Percentiles rank a stretch among this genome's conserved stretches.
phyloP scores from a whole-genome alignment of 2,113 vertebrate species.

The Alligator sinensis region DNA sequence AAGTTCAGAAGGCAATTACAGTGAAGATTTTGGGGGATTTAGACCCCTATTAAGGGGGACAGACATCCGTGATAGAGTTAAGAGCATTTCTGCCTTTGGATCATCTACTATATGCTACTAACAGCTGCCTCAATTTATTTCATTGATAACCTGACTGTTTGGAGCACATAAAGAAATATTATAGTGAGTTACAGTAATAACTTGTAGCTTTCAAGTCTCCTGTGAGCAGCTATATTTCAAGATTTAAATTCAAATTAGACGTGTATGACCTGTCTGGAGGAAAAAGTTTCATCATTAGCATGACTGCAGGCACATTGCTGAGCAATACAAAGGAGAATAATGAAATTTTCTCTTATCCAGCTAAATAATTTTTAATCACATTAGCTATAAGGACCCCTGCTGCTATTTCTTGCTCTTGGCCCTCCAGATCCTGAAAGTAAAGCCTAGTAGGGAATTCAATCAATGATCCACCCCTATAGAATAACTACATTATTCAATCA shows the following conservation, averaged over 20 bases:
- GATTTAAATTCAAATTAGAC: slow-evolving; percentile 19
- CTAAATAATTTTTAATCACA: slow-evolving; percentile 61
- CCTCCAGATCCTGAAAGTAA: slow-evolving; percentile 25
- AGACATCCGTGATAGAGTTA: not conserved
- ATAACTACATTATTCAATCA: slow-evolving; percentile 7
- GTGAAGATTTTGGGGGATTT: not conserved
- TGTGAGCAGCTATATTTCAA: not conserved
- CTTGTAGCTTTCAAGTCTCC: slow-evolving; percentile 37
- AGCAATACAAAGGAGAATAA: slow-evolving; percentile 18
- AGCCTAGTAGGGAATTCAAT: slow-evolving; percentile 67
- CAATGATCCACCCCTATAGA: slow-evolving; percentile 35
- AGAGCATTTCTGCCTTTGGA: not conserved
- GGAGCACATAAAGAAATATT: slow-evolving; percentile 11
- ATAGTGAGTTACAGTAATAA: slow-evolving; percentile 12
- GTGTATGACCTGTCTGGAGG: not conserved
- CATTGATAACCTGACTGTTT: not conserved
- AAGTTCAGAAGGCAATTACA: not conserved
- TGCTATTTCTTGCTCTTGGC: slow-evolving; percentile 41
- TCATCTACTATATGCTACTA: not conserved
- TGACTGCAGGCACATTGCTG: not conserved
- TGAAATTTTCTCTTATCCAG: slow-evolving; percentile 1
- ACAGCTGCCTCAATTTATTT: not conserved
- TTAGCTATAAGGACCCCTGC: not conserved
- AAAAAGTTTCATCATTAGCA: not conserved
- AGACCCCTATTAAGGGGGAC: not conserved